Evolutionary conservation across 2,888 invertebrate genomes (phyloP).

Genomic region (Epistrophella euchroma): DNA sequence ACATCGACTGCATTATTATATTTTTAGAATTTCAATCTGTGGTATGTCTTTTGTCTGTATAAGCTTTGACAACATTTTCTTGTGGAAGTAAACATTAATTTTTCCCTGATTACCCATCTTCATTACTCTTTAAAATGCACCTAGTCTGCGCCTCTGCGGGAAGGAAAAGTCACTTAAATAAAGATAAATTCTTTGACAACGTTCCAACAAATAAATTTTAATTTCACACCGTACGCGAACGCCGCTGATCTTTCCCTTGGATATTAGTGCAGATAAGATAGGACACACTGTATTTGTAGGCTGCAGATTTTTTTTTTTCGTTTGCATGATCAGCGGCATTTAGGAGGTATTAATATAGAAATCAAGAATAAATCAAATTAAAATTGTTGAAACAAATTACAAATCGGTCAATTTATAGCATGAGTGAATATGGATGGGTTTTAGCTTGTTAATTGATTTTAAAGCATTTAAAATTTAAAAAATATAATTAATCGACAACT

Average conservation of each 20-base stretch:
- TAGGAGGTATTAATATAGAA: neutral
- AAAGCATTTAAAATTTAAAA: neutral
- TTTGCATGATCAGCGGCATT: neutral
- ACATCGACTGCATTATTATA: neutral
- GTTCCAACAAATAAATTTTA: constrained; percentile 54
- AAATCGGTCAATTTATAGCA: constrained; percentile 43
- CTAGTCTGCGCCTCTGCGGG: neutral
- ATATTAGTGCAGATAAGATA: neutral
- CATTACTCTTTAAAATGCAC: neutral
- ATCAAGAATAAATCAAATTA: constrained; percentile 22
- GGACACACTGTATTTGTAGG: neutral
- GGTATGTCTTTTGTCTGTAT: neutral
- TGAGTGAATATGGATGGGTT: constrained; percentile 14
- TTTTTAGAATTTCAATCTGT: constrained; percentile 4
- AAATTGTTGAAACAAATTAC: constrained; percentile 30
- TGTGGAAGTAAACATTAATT: constrained; percentile 58
- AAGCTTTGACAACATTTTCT: constrained; percentile 10
- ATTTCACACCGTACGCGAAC: neutral
- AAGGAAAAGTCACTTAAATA: constrained; percentile 7
- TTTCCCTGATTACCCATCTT: constrained; percentile 42
- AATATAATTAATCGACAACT: constrained; percentile 53
- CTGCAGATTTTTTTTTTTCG: neutral
- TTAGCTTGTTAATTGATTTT: constrained; percentile 17
- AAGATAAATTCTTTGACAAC: constrained; percentile 53
- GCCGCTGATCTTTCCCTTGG: neutral